Evolutionary conservation across 2,113 vertebrate species (phyloP).

Genomic region (Hiodon alosoides): DNA sequence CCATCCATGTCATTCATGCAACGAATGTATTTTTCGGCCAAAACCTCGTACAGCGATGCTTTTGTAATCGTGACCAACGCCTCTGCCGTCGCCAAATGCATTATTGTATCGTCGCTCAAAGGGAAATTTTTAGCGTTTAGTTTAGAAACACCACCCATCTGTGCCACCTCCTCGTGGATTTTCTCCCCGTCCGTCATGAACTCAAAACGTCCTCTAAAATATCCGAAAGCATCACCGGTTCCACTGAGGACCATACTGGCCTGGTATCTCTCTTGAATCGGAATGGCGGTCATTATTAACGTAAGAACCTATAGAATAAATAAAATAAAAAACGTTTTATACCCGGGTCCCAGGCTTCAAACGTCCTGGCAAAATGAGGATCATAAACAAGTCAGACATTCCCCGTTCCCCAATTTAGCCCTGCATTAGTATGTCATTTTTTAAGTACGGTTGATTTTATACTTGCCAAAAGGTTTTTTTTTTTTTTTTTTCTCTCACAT

Average conservation of each 20-base stretch:
- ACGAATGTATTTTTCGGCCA: slow-evolving; percentile 68
- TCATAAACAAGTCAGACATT: no score
- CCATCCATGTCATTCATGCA: slow-evolving; percentile 70
- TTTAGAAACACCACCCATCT: slow-evolving; percentile 59
- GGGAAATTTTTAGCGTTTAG: slow-evolving; percentile 52
- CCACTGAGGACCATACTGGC: slow-evolving; percentile 70
- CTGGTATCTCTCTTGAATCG: slow-evolving; percentile 54
- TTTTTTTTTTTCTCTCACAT: no score
- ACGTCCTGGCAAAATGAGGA: no score
- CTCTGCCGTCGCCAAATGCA: slow-evolving; percentile 76
- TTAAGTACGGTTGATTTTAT: no score
- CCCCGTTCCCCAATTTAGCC: no score
- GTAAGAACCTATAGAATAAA: no score
- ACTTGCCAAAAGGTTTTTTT: no score
- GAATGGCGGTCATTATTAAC: no score
- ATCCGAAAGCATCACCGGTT: slow-evolving; percentile 67
- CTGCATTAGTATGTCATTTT: no score
- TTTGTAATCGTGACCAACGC: slow-evolving; percentile 58
- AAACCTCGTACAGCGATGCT: slow-evolving; percentile 48
- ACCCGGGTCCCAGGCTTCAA: no score
- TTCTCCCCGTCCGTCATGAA: slow-evolving; percentile 49
- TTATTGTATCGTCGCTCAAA: slow-evolving; percentile 75
- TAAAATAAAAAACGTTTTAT: no score
- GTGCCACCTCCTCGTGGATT: slow-evolving; percentile 62
- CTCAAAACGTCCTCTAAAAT: slow-evolving; percentile 59